Evolutionary conservation across 2,113 vertebrate genomes (phyloP).

Genomic region (Carassius gibelio): DNA sequence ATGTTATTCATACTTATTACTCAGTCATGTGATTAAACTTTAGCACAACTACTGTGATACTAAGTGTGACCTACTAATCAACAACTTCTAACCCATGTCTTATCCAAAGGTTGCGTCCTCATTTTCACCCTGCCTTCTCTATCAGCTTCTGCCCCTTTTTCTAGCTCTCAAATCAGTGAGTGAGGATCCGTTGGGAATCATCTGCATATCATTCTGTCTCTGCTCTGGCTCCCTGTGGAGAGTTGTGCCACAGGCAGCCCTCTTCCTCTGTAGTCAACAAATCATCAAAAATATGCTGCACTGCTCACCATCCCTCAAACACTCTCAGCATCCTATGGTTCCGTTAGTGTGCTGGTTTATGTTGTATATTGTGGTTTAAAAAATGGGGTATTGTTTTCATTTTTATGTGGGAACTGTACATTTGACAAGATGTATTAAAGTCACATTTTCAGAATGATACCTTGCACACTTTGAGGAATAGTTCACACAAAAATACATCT

Average conservation of each 20-base stretch:
- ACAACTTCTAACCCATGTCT: neutral
- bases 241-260: slow-evolving; percentile 15
- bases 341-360: neutral
- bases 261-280: slow-evolving; percentile 24
- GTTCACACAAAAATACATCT: neutral
- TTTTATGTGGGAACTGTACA: neutral
- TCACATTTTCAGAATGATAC: neutral
- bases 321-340: slow-evolving; percentile 9
- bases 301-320: slow-evolving; percentile 22
- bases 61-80: neutral
- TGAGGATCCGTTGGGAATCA: neutral
- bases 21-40: neutral
- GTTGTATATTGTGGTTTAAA: neutral
- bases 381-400: neutral
- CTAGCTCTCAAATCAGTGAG: neutral
- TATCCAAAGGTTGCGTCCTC: neutral
- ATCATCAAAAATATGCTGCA: slow-evolving; percentile 33
- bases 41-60: neutral
- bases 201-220: slow-evolving; percentile 15
- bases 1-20: neutral
- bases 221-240: neutral
- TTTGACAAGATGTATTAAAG: slow-evolving; percentile 13
- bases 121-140: neutral
- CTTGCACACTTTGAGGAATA: neutral
- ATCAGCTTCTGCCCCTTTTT: neutral